A percentile compares a stretch with the other conserved stretches of the same genome.
phyloP scores from a whole-genome alignment of 2,888 invertebrate genomes.

The Orchesellides sinensis region DNA sequence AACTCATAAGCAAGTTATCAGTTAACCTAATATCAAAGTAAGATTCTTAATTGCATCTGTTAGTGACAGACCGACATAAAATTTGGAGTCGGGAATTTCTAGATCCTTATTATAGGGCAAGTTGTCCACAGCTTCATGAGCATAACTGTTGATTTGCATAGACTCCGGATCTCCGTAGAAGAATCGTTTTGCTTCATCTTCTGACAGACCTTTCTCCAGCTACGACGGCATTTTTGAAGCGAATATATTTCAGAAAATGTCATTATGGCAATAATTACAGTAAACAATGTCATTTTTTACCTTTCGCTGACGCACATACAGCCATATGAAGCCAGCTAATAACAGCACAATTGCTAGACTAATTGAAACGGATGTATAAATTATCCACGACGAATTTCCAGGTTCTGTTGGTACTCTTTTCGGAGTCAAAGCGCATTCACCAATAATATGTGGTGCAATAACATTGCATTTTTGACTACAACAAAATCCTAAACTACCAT shows the following conservation, averaged over 20 bases:
- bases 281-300: not conserved
- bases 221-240: not conserved
- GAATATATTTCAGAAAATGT: not conserved
- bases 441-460: not conserved
- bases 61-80: not conserved
- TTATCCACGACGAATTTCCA: not conserved
- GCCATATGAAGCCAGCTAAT: not conserved
- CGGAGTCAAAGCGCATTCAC: not conserved
- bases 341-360: not conserved
- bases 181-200: not conserved
- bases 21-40: not conserved
- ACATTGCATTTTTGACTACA: not conserved
- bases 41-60: constrained; percentile 1
- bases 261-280: not conserved
- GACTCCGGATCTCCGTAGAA: constrained; percentile 1
- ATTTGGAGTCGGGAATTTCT: constrained; percentile 10
- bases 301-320: not conserved
- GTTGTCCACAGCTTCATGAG: not conserved
- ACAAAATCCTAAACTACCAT: not conserved
- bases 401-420: not conserved
- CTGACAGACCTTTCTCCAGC: not conserved
- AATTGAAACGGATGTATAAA: not conserved
- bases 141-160: not conserved
- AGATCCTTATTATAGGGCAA: constrained; percentile 8
- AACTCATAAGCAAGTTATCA: not conserved